Percentiles rank a stretch among this genome's conserved stretches.
These are phyloP conservation scores for Apistogramma diplotaenia DNA, from an alignment of 2,113 vertebrate genomes.

Conservation along the genomic window DNA sequence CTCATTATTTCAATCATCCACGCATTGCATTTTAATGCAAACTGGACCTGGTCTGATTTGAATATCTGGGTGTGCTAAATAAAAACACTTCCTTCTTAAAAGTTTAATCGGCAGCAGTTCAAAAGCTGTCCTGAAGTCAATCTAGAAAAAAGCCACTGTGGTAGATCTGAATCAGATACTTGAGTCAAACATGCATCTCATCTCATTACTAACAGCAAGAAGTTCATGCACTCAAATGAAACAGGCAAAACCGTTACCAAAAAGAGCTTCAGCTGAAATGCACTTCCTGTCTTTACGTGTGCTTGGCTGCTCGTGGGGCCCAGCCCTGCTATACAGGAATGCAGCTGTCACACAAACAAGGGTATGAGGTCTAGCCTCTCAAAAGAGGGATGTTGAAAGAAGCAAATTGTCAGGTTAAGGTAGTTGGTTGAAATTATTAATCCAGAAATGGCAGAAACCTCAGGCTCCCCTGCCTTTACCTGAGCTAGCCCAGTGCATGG, in stretches of 20 bases:
- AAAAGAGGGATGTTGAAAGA: not conserved
- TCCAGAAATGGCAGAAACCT: not conserved
- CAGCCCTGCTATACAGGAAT: conserved; percentile 43
- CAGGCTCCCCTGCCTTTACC: not conserved
- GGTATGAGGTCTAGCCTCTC: conserved; percentile 26
- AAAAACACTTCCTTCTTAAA: conserved; percentile 3
- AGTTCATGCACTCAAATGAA: not conserved
- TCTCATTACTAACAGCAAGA: not conserved
- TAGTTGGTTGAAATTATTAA: not conserved
- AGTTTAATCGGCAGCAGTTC: not conserved
- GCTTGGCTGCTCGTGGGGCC: conserved; percentile 32
- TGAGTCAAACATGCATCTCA: not conserved
- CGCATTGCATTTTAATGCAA: not conserved
- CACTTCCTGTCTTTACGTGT: conserved; percentile 66
- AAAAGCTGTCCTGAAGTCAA: not conserved
- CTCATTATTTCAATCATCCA: not conserved
- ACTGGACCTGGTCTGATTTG: not conserved
- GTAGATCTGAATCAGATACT: not conserved
- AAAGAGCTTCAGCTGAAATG: conserved; percentile 14
- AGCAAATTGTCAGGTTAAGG: conserved; percentile 21
- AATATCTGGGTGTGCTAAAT: not conserved
- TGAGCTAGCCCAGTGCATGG: conserved; percentile 11
- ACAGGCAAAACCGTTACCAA: not conserved
- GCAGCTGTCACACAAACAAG: conserved; percentile 47
- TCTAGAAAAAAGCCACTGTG: not conserved